These are phyloP conservation scores for Craseonycteris thonglongyai DNA, from an alignment of 2,113 vertebrate species.

Conservation along the genomic window DNA sequence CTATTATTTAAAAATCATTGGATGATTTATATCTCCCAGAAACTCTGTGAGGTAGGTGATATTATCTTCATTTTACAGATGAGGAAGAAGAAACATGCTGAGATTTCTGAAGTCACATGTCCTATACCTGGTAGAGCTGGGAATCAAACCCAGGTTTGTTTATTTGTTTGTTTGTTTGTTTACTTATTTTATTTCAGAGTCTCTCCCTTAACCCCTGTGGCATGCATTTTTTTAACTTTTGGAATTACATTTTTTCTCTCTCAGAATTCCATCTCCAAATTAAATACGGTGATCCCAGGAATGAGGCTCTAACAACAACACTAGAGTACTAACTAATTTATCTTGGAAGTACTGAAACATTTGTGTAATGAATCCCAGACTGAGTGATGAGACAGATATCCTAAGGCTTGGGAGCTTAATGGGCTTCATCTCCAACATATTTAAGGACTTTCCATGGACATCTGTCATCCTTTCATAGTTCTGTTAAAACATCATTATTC, in stretches of 20 bases:
- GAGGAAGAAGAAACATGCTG: neutral
- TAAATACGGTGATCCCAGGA: slow-evolving; percentile 31
- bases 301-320: neutral
- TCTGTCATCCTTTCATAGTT: slow-evolving; percentile 56
- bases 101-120: neutral
- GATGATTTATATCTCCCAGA: neutral
- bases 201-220: neutral
- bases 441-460: slow-evolving; percentile 52
- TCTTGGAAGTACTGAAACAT: slow-evolving; percentile 49
- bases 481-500: slow-evolving; percentile 27
- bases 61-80: neutral
- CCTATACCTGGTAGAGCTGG: neutral
- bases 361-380: slow-evolving; percentile 55
- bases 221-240: neutral
- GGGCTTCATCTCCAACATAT: slow-evolving; percentile 47
- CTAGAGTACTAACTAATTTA: neutral
- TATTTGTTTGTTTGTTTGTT: too few relatives aligned
- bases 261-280: slow-evolving; percentile 25
- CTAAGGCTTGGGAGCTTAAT: slow-evolving; percentile 52
- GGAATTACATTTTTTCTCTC: neutral
- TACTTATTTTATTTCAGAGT: neutral
- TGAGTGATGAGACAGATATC: slow-evolving; percentile 57
- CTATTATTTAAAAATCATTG: neutral
- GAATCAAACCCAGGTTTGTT: neutral
- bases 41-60: neutral